Percentiles rank a stretch among this genome's conserved stretches.
Evolutionary conservation across 2,113 vertebrate genomes (phyloP).

Genomic region (Peromyscus maniculatus): DNA sequence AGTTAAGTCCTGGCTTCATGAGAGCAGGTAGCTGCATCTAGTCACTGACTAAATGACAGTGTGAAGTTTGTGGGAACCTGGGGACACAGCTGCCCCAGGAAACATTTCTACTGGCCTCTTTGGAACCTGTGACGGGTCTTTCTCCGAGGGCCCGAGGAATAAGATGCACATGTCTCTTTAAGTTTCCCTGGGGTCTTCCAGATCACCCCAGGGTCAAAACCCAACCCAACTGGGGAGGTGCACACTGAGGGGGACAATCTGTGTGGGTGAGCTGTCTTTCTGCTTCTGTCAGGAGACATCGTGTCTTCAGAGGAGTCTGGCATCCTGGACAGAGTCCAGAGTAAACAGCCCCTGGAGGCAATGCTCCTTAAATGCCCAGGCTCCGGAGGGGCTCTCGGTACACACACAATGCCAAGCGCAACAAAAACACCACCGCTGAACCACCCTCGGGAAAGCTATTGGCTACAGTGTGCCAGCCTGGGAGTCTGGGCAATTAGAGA

Average conservation of each 20-base stretch:
- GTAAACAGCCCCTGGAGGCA: conserved; percentile 85
- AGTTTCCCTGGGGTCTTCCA: conserved; percentile 63
- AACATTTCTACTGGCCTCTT: conserved; percentile 78
- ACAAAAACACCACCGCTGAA: conserved; percentile 49
- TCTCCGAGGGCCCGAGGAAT: conserved; percentile 68
- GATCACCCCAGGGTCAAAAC: conserved; percentile 55
- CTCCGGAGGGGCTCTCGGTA: background rate
- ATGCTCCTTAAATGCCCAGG: conserved; percentile 81
- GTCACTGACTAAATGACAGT: conserved; percentile 73
- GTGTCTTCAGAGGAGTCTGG: conserved; percentile 77
- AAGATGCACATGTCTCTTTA: conserved; percentile 65
- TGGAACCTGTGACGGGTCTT: conserved; percentile 70
- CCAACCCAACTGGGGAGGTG: conserved; percentile 83
- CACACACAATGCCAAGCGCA: conserved; percentile 71
- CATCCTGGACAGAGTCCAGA: conserved; percentile 84
- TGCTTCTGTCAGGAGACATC: conserved; percentile 84
- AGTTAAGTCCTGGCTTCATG: background rate
- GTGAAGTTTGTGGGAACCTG: conserved; percentile 81
- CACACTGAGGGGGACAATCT: conserved; percentile 82
- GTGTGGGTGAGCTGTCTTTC: conserved; percentile 81
- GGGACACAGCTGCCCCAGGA: conserved; percentile 68
- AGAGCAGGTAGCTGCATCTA: conserved; percentile 71
- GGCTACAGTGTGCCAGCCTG: conserved; percentile 14
- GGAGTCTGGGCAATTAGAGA: conserved; percentile 68
- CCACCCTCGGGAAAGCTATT: background rate